A percentile compares a stretch with the other conserved stretches of the same genome.
These are phyloP conservation scores for Athrips mouffetella DNA, from an alignment of 2,888 invertebrate genomes.

Conservation along the genomic window DNA sequence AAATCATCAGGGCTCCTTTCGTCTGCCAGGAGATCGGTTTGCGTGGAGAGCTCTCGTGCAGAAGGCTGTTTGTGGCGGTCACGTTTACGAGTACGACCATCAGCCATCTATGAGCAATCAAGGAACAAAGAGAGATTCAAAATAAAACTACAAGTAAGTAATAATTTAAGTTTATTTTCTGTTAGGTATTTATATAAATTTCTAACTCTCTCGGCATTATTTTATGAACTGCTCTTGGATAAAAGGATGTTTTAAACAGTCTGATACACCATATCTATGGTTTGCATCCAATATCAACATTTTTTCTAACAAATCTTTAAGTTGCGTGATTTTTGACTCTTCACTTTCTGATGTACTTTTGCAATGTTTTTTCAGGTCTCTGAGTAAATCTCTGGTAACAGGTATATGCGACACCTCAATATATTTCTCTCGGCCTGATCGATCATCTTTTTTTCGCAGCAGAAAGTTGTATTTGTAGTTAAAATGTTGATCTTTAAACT, in stretches of 20 bases:
- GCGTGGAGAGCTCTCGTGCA: no score
- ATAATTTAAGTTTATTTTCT: conserved; percentile 24
- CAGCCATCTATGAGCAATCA: no score
- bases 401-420: conserved; percentile 92
- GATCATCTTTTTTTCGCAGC: conserved; percentile 97
- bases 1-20: no score
- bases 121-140: background rate
- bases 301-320: conserved; percentile 95
- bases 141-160: background rate
- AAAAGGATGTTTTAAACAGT: conserved; percentile 95
- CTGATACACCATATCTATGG: conserved; percentile 91
- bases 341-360: conserved; percentile 91
- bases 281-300: conserved; percentile 93
- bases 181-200: background rate
- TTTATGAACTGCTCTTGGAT: conserved; percentile 74
- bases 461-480: conserved; percentile 97
- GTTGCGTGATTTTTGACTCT: conserved; percentile 91
- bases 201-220: conserved; percentile 29
- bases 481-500: conserved; percentile 98
- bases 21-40: no score
- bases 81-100: no score
- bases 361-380: conserved; percentile 89
- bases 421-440: conserved; percentile 97
- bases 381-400: conserved; percentile 88
- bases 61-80: no score